Evolutionary conservation across 30 jellyfish, hydroid and myxozoan species (phyloP).

Genomic region (Calvadosia cruxmelitensis): DNA sequence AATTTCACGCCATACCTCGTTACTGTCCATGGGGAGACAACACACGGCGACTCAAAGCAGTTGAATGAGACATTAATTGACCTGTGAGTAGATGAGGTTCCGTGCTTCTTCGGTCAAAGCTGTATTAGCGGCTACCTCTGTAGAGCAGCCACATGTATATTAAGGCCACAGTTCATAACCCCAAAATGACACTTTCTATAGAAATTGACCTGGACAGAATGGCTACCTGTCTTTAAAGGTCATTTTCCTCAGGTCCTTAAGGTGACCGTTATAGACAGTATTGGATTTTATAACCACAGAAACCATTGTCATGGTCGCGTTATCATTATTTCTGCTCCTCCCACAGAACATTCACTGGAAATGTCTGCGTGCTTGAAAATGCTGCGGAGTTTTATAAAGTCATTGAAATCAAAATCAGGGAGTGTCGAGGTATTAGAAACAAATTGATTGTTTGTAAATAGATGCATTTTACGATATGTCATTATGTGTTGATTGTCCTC

Average conservation of each 20-base stretch:
- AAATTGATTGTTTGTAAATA: not conserved
- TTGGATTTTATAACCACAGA: not conserved
- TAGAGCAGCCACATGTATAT: too few species aligned
- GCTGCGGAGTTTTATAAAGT: constrained; percentile 53
- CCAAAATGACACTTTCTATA: too few species aligned
- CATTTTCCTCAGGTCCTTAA: too few species aligned
- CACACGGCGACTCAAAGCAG: constrained; percentile 25
- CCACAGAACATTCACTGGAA: constrained; percentile 39
- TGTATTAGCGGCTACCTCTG: too few species aligned
- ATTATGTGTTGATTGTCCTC: not conserved
- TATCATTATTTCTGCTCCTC: too few species aligned
- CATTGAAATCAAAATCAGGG: constrained; percentile 53
- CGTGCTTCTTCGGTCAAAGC: too few species aligned
- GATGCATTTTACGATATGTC: not conserved
- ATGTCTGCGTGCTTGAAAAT: constrained; percentile 56
- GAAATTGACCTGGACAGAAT: too few species aligned
- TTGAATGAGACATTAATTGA: constrained; percentile 56
- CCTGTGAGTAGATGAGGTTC: constrained; percentile 41
- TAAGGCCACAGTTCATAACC: too few species aligned
- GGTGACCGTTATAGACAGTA: not conserved
- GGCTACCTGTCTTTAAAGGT: too few species aligned
- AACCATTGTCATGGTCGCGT: too few species aligned
- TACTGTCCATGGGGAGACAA: constrained; percentile 40
- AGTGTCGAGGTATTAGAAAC: constrained; percentile 55
- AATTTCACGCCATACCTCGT: constrained; percentile 72